Base-by-base conservation (phyloP, 2,113 vertebrate genomes). In the Halcyon malimbica region DNA sequence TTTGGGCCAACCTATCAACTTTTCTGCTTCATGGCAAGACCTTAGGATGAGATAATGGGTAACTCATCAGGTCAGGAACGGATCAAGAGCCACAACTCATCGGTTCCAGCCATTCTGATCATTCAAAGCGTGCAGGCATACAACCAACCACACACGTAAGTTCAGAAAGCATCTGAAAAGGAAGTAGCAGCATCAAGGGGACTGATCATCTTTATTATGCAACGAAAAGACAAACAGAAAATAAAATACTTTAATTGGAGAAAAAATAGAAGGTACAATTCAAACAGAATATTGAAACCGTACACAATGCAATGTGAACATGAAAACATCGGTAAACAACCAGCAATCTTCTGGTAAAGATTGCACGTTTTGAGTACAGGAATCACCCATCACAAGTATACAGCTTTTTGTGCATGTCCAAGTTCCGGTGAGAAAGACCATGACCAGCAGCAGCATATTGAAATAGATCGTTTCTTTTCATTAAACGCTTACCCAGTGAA, bases 161-260 rank as follows among this genome's bases (percentile, higher is more conserved):
- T 62, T 90, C 35, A 82, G 48, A 92, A 89, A 91, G 44, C 46
- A 87, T 56, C 69, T 60, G 33, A 46, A 93, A 92, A 92, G 17
- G 37, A 88, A 39, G 24, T 60, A 92, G 83, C 54, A 87, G 80
- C 79, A 78, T 26, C 73, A 79, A 84, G 75, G 50, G 50, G 54
- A 91, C 59, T 76, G 83, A 94, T 96, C 57, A 89, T 76, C 92
- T 96, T 97, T 96, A 96, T 96, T 97, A 92, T 51, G 69, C 60
- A 93, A 94, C 64, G 78, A 62, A 88, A 91, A 92, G 39, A 90
- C 65, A 89, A 92, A 87, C 4, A 89, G 73, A 95, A 96, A 97
- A 95, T 91, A 92, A 95, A 95, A 91, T 82, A 84, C 20, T 94
- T 97, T 79, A 94, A 94, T 73, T 51, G 59, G 39, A 85, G 70